Conservation (phyloP, 2,888 invertebrate genomes). For the Salpingus planirostris region DNA sequence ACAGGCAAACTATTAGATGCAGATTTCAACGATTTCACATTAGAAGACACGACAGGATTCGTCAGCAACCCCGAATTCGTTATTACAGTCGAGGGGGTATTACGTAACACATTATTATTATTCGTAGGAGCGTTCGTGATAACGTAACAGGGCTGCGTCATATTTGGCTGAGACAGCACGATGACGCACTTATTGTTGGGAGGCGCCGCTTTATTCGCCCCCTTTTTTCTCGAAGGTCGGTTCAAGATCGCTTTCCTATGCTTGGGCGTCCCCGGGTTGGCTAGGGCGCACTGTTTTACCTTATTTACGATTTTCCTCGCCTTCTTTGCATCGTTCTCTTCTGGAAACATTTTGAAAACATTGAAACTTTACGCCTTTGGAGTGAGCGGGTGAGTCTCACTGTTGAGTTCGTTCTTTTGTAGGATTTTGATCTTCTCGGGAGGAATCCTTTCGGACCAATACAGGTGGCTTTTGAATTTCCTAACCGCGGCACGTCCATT, state of each 20-base stretch:
- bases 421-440: slow-evolving; percentile 30
- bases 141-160: slow-evolving; percentile 22
- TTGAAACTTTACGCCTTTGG: not conserved
- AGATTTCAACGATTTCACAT: slow-evolving; percentile 22
- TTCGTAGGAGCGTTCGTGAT: slow-evolving; percentile 18
- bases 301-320: slow-evolving; percentile 3
- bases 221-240: slow-evolving; percentile 11
- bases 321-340: slow-evolving; percentile 17
- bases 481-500: slow-evolving; percentile 29
- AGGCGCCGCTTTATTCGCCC: slow-evolving; percentile 7
- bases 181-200: slow-evolving; percentile 17
- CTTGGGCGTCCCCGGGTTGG: too few relatives aligned
- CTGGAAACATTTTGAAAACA: slow-evolving; percentile 13
- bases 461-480: slow-evolving; percentile 23
- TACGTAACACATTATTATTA: slow-evolving; percentile 11
- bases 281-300: slow-evolving; percentile 8
- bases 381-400: too few relatives aligned
- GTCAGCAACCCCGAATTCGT: slow-evolving; percentile 28
- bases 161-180: slow-evolving; percentile 19
- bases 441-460: slow-evolving; percentile 32
- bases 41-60: slow-evolving; percentile 30
- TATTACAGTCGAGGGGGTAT: slow-evolving; percentile 22
- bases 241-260: slow-evolving; percentile 16
- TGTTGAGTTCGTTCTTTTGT: slow-evolving; percentile 32
- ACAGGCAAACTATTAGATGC: slow-evolving; percentile 18